Base-by-base conservation (phyloP, 2,888 invertebrate genomes). In the Oeneis ivallda region DNA sequence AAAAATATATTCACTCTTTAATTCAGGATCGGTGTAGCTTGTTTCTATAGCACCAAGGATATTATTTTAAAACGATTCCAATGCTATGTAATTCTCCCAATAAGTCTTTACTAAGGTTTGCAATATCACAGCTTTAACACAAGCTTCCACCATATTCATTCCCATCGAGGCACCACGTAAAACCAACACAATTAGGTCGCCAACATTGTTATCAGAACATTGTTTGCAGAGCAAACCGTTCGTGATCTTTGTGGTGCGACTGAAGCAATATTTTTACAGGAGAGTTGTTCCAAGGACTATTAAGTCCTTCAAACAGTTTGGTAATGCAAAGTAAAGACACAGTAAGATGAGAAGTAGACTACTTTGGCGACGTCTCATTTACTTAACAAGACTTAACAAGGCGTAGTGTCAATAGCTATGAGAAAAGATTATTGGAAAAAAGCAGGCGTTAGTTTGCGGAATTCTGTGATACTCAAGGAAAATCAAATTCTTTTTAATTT, bases 161-260 rank as follows among this genome's bases (percentile, higher is more conserved):
- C 63, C 67, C 66, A 60, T 53, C 45, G 53, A 41, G 50, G 26
- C 41, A 59, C 64, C 58, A 84, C 82, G 83, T 84, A 82, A 69
- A 81, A 79, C 77, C 83, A 86, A 86, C 84, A 72, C 81, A 86
- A 86, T 86, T 86, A 85, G 76, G 66, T 76, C 76, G 77, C 77
- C 67, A 73, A 72, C 72, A 62, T 72, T 70, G 70, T 71, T 71
- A 70, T 72, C 69, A 65, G 70, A 69, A 64, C 69, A 66, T 58
- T 76, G 76, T 78, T 77, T 76, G 71, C 66, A 66, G 62, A 71
- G 62, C 71, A 75, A 78, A 78, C 76, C 73, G 49, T 69, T 73
- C 82, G 81, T 82, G 84, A 85, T 84, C 86, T 82, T 81, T 81
- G 79, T 78, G 68, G 76, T 75, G 76, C 77, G 73, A 69, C 72